A percentile compares a stretch with the other conserved stretches of the same genome.
Evolutionary conservation across 2,113 vertebrate genomes (phyloP).

Genomic region (Albula goreensis): DNA sequence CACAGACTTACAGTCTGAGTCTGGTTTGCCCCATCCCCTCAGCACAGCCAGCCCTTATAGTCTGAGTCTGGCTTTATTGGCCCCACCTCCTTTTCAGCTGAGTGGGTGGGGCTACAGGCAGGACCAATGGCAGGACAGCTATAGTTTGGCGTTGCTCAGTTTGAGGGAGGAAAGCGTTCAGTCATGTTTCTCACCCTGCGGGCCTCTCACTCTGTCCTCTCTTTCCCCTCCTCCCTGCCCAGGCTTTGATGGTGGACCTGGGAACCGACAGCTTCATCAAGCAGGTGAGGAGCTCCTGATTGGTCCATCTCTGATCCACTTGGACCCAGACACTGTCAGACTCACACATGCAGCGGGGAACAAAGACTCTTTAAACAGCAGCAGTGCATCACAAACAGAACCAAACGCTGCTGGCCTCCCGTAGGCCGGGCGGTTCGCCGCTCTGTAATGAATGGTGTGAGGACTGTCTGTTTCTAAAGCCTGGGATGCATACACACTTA

Average conservation of each 20-base stretch:
- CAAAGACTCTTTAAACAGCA: too few species aligned
- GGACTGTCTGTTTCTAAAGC: neutral
- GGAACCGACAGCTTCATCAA: conserved; percentile 95
- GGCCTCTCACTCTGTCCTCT: neutral
- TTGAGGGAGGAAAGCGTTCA: neutral
- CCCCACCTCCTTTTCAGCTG: neutral
- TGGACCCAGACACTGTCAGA: neutral
- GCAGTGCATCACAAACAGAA: neutral
- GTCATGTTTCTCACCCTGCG: neutral
- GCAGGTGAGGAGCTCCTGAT: conserved; percentile 72
- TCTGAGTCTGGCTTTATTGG: neutral
- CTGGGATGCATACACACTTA: too few species aligned
- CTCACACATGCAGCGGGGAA: too few species aligned
- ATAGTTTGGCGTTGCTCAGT: neutral
- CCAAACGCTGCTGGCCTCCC: neutral
- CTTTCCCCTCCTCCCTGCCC: conserved; percentile 29
- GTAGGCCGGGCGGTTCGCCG: too few species aligned
- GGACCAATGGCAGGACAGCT: neutral
- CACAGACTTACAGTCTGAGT: too few species aligned
- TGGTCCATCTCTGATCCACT: neutral
- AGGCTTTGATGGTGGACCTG: conserved; percentile 97
- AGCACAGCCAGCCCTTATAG: neutral
- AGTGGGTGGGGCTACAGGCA: neutral
- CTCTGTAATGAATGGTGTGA: too few species aligned
- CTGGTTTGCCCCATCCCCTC: neutral